Evolutionary conservation across 1,140 invertebrate species (phyloP).

Genomic region (Macrobrachium rosenbergii): DNA sequence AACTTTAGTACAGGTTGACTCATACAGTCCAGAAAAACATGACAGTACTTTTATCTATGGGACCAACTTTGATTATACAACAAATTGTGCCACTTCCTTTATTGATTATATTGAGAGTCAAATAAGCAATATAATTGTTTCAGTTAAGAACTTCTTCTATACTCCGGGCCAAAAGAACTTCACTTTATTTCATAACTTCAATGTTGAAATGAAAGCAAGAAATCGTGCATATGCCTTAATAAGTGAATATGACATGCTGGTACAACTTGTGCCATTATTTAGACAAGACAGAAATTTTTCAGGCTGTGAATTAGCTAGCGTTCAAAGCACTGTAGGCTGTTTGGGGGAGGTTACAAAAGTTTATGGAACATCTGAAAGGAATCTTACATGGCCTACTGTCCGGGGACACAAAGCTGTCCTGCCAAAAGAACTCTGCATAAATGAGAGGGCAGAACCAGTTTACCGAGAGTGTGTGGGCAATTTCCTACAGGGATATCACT

Average conservation of each 20-base stretch:
- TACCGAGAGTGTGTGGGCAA: constrained; percentile 50
- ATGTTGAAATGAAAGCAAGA: no score
- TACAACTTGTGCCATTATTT: background rate
- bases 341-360: background rate
- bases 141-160: no score
- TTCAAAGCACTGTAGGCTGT: constrained; percentile 35
- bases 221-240: background rate
- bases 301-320: constrained; percentile 9
- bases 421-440: constrained; percentile 58
- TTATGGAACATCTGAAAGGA: background rate
- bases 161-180: no score
- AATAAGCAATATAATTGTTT: no score
- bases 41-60: constrained; percentile 36
- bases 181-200: no score
- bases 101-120: no score
- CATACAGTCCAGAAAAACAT: constrained; percentile 37
- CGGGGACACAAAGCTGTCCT: constrained; percentile 2
- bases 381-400: constrained; percentile 41
- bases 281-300: background rate
- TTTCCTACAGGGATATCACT: constrained; percentile 54
- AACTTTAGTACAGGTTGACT: background rate
- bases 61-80: background rate
- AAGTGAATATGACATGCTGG: background rate
- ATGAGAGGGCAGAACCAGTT: constrained; percentile 35
- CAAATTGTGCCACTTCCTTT: no score